Percentiles rank a stretch among this genome's conserved stretches.
phyloP scores from a whole-genome alignment of 2,888 invertebrate genomes.

The Gymnocheta viridis region DNA sequence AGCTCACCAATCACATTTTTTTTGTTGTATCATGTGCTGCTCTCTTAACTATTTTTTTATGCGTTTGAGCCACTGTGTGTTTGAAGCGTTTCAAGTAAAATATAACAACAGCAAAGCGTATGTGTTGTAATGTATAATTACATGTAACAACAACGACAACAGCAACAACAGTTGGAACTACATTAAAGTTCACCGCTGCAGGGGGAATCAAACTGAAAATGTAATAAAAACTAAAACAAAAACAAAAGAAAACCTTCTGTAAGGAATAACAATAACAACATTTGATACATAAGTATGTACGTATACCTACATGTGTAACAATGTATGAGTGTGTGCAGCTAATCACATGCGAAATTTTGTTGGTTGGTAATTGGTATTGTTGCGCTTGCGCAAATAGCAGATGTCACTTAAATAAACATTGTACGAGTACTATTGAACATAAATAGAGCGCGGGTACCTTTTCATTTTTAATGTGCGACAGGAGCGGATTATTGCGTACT shows the following conservation, averaged over 20 bases:
- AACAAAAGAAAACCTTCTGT: conserved; percentile 11
- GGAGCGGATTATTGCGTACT: background rate
- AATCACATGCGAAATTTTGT: conserved; percentile 38
- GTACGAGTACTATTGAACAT: conserved; percentile 21
- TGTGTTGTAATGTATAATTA: conserved; percentile 56
- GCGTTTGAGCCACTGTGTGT: conserved; percentile 14
- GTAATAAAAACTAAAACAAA: conserved; percentile 1
- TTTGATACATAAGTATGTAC: conserved; percentile 3
- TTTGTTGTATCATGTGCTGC: background rate
- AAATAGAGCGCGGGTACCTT: conserved; percentile 9
- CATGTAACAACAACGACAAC: conserved; percentile 22
- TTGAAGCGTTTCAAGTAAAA: conserved; percentile 22
- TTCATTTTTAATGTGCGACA: background rate
- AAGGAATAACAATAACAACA: conserved; percentile 23
- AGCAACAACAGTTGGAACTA: conserved; percentile 17
- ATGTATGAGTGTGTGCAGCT: background rate
- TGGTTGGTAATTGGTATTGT: conserved; percentile 15
- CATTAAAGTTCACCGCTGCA: conserved; percentile 23
- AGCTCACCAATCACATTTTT: too few species aligned
- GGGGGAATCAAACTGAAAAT: conserved; percentile 38
- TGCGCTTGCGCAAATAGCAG: conserved; percentile 65
- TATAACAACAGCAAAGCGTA: conserved; percentile 26
- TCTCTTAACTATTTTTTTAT: background rate
- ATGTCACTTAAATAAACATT: conserved; percentile 47
- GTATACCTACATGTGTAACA: background rate